These are phyloP conservation scores for Drosophila pegasa DNA, from an alignment of 2,888 invertebrate genomes.

Conservation along the genomic window DNA sequence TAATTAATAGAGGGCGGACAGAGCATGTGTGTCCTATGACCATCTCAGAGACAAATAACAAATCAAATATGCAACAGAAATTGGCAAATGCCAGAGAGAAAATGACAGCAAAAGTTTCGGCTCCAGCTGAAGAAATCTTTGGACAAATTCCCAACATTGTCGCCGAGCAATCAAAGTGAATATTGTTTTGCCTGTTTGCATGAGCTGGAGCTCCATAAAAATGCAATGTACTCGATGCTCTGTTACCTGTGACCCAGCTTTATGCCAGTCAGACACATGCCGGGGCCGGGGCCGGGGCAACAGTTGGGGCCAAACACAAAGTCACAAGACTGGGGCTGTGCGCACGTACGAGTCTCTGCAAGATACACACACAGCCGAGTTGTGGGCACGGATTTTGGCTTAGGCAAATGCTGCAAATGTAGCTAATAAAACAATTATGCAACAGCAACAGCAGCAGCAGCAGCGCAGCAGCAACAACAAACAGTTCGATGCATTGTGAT, in stretches of 20 bases:
- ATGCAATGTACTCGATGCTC: conserved; percentile 33
- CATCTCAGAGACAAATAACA: conserved; percentile 1
- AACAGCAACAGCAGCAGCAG: conserved; percentile 26
- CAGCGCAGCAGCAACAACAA: conserved; percentile 17
- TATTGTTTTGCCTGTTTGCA: conserved; percentile 26
- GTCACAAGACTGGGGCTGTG: conserved; percentile 35
- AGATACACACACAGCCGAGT: conserved; percentile 58
- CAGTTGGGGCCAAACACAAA: conserved; percentile 54
- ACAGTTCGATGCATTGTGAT: conserved; percentile 22
- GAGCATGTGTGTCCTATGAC: background rate
- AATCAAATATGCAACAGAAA: conserved; percentile 14
- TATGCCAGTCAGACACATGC: conserved; percentile 29
- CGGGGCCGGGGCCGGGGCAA: background rate
- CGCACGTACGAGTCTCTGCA: conserved; percentile 63
- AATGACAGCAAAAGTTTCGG: background rate
- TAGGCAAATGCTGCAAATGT: conserved; percentile 72
- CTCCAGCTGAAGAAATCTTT: conserved; percentile 11
- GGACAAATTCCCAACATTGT: conserved; percentile 32
- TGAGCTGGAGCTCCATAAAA: conserved; percentile 39
- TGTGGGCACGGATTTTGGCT: conserved; percentile 63
- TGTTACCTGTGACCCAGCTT: conserved; percentile 48
- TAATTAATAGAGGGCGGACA: background rate
- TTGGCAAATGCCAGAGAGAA: background rate
- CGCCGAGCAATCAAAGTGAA: conserved; percentile 37
- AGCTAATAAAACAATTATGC: conserved; percentile 77